Percentiles rank a stretch among this genome's conserved stretches.
Conservation (phyloP, 2,888 invertebrate genomes). For the Ditula angustiorana region DNA sequence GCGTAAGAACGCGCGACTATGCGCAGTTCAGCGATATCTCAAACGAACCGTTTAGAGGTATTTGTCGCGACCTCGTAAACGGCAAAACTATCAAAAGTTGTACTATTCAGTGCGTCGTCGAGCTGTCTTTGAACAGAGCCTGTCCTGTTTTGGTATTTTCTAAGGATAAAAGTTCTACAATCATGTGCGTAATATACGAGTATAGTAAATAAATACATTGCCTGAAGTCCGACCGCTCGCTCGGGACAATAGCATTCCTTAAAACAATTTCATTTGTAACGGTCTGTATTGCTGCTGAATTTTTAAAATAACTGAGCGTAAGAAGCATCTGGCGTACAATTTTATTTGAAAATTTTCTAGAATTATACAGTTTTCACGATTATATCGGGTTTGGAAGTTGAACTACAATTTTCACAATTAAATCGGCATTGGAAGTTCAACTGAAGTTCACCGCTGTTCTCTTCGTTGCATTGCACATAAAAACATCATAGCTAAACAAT, state of each 20-base stretch:
- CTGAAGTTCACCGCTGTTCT: not conserved
- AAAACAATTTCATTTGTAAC: constrained; percentile 34
- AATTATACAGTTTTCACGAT: constrained; percentile 3
- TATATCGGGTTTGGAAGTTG: constrained; percentile 19
- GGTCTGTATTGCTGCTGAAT: constrained; percentile 26
- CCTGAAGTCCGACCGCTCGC: not conserved
- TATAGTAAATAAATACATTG: no score
- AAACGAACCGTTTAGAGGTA: no score
- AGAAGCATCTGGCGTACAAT: constrained; percentile 6
- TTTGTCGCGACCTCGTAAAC: no score
- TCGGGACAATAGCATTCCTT: constrained; percentile 11
- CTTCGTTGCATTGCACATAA: constrained; percentile 12
- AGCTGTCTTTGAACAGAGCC: no score
- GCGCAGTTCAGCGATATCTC: no score
- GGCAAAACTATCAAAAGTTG: no score
- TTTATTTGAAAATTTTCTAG: constrained; percentile 20
- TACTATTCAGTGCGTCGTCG: no score
- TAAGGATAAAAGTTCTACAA: no score
- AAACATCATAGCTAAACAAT: constrained; percentile 10
- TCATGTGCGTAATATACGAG: no score
- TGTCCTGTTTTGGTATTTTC: no score
- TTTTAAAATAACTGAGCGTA: constrained; percentile 23
- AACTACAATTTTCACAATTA: constrained; percentile 15
- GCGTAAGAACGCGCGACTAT: no score
- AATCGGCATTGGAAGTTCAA: constrained; percentile 13